Evolutionary conservation across 2,888 invertebrate species (phyloP), one percentile per base, ranked within the genome.

Genomic region (Neria commutata): DNA sequence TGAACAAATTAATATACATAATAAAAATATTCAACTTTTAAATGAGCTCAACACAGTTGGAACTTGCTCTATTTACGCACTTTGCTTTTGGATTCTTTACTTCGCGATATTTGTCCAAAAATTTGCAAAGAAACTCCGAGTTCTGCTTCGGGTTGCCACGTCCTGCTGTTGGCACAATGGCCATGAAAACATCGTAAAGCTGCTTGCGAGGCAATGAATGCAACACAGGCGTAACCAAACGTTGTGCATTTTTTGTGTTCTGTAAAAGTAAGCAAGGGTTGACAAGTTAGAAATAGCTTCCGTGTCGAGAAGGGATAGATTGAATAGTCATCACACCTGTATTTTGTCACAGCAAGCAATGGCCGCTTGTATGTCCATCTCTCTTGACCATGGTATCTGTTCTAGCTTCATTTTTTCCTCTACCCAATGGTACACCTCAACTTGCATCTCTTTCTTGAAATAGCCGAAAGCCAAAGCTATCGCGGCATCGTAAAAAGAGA

Each of bases 101-200:
- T 23, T 67, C 55, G 16, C 80, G 77, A 67, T 81, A 81, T 40
- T 64, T 65, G 17, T 74, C 69, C 34, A 81, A 65, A 24, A 64
- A 64, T 14, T 54, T 60, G 26, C 64, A 64, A 8, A 81, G 61
- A 4, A 60, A 34, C 2, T 65, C 61, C 1, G 79, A 77, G 26
- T 58, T 69, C 21, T 77, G 64, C 1, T 60, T 61, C 1, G 73
- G 71, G 68, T 80, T 79, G 4, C 79, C 71, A 16, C 79, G 77
- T 0, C 75, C 72, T 21, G 70, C 76, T 42, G 74, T 69, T 29
- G 81, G 80, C 49, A 79, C 78, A 61, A 81, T 70, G 6, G 72
- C 73, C 54, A 81, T 42, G 56, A 81, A 80, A 6, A 79, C 64
- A 66, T 81, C 81, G 49, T 76, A 80, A 2, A 68, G 58, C 45